These are phyloP conservation scores for Silurus asotus DNA, from an alignment of 2,113 vertebrate species.

Conservation along the genomic window DNA sequence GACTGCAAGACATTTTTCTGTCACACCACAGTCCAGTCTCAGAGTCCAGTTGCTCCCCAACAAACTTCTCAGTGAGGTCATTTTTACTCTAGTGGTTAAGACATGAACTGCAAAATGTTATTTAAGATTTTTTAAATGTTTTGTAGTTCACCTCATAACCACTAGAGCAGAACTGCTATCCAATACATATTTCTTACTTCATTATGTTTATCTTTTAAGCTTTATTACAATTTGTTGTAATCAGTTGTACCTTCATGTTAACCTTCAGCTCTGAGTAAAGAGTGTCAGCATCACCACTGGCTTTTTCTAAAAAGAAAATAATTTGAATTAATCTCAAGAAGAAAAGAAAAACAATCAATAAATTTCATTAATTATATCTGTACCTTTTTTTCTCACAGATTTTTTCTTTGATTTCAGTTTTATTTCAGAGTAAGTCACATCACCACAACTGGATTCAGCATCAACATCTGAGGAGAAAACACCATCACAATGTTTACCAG, in stretches of 20 bases:
- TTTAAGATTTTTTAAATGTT: no score
- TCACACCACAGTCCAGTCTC: no score
- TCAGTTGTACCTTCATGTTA: not conserved
- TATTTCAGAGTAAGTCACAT: conserved; percentile 5
- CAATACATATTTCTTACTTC: not conserved
- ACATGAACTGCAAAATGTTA: no score
- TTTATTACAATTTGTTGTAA: not conserved
- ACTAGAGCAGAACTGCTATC: not conserved
- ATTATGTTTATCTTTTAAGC: no score
- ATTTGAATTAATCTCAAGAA: not conserved
- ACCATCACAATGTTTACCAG: not conserved
- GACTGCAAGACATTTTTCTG: no score
- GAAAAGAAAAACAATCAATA: not conserved
- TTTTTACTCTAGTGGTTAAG: no score
- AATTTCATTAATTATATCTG: not conserved
- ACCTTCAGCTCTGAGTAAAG: conserved; percentile 19
- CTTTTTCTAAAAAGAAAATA: conserved; percentile 6
- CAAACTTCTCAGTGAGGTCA: no score
- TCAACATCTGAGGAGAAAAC: not conserved
- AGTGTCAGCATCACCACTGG: not conserved
- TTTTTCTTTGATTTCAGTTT: not conserved
- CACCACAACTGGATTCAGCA: not conserved
- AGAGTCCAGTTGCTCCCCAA: no score
- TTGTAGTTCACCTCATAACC: not conserved
- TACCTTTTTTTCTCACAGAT: not conserved